Base-by-base conservation (phyloP, 2,888 invertebrate genomes). In the Ectemnius continuus region DNA sequence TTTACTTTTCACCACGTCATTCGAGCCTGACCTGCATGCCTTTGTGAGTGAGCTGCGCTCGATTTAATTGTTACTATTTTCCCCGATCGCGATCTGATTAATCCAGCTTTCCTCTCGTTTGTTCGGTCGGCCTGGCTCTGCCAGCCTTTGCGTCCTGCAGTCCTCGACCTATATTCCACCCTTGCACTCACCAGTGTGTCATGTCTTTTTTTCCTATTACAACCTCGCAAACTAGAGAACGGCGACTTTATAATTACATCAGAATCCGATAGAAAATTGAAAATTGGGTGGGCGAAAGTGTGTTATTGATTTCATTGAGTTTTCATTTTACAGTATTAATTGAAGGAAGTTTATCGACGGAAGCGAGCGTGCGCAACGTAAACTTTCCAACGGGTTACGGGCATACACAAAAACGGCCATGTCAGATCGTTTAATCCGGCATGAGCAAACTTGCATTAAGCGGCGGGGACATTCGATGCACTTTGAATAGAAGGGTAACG, bases 371-470 rank as follows among this genome's bases (percentile, higher is more conserved):
- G 52, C 52, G 0, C n/a, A 16, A 14, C 16, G 14, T 16, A 48
- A 65, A 75, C 58, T 62, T 48, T 46, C 61, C 52, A 23, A 11
- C 26, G 16, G 36, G 63, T 48, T 45, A 62, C 58, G 73, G 28
- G 45, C 57, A 59, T 18, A 73, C 76, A 71, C 69, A 78, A 78
- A 83, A 81, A 80, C 74, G 28, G 72, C 70, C 66, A 61, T 76
- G 76, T 75, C 75, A 66, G 77, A 60, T 61, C 61, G 57, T 78
- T 84, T 80, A 84, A 85, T 85, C 81, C 80, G 67, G 59, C 60
- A 61, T 61, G 67, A 64, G 73, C 73, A 72, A 78, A 73, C 72
- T 75, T 76, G 80, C 74, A 83, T 85, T 83, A 77, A 84, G 81
- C 80, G 80, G 74, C 70, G 76, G 60, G 61, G 69, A 72, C 67